Evolutionary conservation across 1,140 invertebrate species (phyloP), one percentile per base, ranked within the genome.

Genomic region (Aphis craccivora): DNA sequence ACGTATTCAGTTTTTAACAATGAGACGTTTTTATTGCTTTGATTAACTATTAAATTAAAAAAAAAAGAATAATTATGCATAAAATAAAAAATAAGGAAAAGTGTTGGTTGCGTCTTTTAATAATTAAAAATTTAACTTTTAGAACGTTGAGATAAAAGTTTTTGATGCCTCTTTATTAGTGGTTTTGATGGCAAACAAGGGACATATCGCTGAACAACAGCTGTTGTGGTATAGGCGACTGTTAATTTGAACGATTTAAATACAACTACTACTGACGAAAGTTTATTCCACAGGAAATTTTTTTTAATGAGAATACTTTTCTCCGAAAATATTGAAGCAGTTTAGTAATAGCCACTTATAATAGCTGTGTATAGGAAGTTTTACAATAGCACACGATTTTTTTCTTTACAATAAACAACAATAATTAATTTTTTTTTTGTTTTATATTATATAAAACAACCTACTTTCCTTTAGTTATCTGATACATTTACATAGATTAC

Each of bases 261-360:
- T 67, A 67, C 51, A 40, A 60, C 89, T 30, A 90, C 55, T 40
- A 67, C 23, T 7, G 23, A 90, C 8, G 37, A 67, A 90, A 90
- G 89, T 90, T 90, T 90, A 60, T 89, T 89, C 22, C 37, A 67
- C 5, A 8, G 4, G 6, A 25, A 40, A 67, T 1, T 20, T 60
- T 90, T 88, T 60, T 90, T 90, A 90, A 90, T 90, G 89, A 43
- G 37, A 90, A 90, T 90, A 90, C 53, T 90, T 90, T 90, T 90
- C 51, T 40, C 51, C 3, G 20, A 25, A 67, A 60, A 90, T 90
- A 60, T 90, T 67, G 14, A 90, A 90, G 89, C 55, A 67, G 37
- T 90, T 67, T 43, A 67, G 25, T 30, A 90, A 90, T 90, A 90
- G 87, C 48, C 48, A 89, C 35, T 89, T 53, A 22, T 37, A 89